phyloP scores from a whole-genome alignment of 2,888 invertebrate genomes.

The Hirudinaria manillensis region DNA sequence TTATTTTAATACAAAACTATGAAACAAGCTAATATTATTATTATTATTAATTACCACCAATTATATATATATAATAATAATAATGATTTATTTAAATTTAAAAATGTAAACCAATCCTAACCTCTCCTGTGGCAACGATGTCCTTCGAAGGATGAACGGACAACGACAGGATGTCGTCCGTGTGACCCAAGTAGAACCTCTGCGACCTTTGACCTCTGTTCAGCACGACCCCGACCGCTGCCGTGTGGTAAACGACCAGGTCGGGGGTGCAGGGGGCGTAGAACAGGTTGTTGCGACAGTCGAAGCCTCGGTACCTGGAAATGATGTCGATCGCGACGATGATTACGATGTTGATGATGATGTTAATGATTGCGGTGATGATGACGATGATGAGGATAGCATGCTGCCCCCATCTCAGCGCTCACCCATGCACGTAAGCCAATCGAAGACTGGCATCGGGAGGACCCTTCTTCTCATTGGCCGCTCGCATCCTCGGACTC shows the following conservation, averaged over 20 bases:
- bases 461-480: constrained; percentile 10
- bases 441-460: constrained; percentile 24
- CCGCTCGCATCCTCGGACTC: no score
- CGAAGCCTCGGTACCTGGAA: constrained; percentile 55
- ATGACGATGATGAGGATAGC: no score
- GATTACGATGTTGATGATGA: neutral
- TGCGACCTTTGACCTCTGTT: constrained; percentile 50
- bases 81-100: neutral
- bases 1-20: no score
- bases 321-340: neutral
- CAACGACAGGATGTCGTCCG: constrained; percentile 56
- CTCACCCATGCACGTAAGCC: constrained; percentile 19
- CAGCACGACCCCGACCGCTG: constrained; percentile 54
- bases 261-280: constrained; percentile 51
- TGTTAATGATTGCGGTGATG: neutral
- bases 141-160: constrained; percentile 54
- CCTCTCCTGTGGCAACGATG: constrained; percentile 56
- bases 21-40: no score
- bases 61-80: no score
- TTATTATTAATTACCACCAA: no score
- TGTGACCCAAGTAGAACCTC: constrained; percentile 54
- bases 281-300: constrained; percentile 39
- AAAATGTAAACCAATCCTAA: constrained; percentile 35
- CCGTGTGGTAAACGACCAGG: constrained; percentile 55
- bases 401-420: no score